Percentiles rank a stretch among this genome's conserved stretches.
These are phyloP conservation scores for Apamea epomidion DNA, from an alignment of 2,888 invertebrate genomes.

Conservation along the genomic window DNA sequence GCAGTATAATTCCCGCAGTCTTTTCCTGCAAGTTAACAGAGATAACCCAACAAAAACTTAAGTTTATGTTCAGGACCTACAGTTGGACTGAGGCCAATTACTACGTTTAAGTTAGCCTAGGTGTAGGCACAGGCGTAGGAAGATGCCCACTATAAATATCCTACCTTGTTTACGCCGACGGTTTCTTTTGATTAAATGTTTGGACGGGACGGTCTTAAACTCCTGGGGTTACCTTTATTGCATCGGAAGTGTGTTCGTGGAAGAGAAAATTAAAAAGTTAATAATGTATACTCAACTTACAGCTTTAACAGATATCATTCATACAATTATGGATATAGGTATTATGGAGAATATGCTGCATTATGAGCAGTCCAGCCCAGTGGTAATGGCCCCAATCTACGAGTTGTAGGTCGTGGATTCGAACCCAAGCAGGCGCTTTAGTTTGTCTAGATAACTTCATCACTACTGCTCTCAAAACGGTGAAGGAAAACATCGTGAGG, in stretches of 20 bases:
- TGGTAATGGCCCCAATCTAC: too few relatives aligned
- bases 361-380: too few relatives aligned
- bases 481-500: too few relatives aligned
- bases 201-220: constrained; percentile 13
- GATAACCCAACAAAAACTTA: constrained; percentile 52
- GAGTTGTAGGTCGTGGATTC: too few relatives aligned
- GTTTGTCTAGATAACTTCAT: too few relatives aligned
- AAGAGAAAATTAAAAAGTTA: constrained; percentile 31
- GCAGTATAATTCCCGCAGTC: constrained; percentile 19
- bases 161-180: constrained; percentile 35
- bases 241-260: constrained; percentile 31
- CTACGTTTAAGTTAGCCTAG: constrained; percentile 31
- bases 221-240: constrained; percentile 26
- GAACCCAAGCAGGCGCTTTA: too few relatives aligned
- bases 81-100: constrained; percentile 62
- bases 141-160: constrained; percentile 51
- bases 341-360: background rate
- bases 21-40: constrained; percentile 4
- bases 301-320: background rate
- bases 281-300: constrained; percentile 3
- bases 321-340: background rate
- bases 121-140: constrained; percentile 39
- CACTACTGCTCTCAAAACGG: too few relatives aligned
- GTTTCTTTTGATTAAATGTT: constrained; percentile 47
- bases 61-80: constrained; percentile 41